These are phyloP conservation scores for Misgurnus mizolepis DNA, from an alignment of 2,113 vertebrate genomes.

Conservation along the genomic window DNA sequence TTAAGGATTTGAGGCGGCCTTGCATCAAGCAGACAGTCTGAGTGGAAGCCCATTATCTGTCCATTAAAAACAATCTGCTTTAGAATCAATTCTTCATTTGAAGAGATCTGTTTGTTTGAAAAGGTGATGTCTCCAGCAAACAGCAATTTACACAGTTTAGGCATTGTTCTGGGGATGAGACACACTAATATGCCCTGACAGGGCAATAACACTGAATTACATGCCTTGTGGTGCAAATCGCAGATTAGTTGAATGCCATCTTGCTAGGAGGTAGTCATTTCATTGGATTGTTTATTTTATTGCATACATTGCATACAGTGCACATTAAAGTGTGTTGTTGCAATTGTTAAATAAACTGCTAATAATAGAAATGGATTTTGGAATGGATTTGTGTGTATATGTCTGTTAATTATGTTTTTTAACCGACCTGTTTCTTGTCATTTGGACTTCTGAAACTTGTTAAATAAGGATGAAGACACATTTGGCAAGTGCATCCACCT, in stretches of 20 bases:
- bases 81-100: constrained; percentile 46
- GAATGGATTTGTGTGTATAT: background rate
- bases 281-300: constrained; percentile 4
- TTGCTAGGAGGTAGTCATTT: constrained; percentile 5
- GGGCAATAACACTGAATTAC: constrained; percentile 35
- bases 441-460: background rate
- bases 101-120: constrained; percentile 20
- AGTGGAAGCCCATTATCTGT: constrained; percentile 47
- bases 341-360: background rate
- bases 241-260: constrained; percentile 2
- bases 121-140: constrained; percentile 32
- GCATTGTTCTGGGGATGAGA: constrained; percentile 28
- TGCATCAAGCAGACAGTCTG: constrained; percentile 43
- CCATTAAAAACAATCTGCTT: constrained; percentile 50
- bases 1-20: constrained; percentile 37
- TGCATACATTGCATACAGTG: background rate
- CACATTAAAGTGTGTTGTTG: background rate
- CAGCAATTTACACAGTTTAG: constrained; percentile 44
- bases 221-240: constrained; percentile 26
- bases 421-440: background rate
- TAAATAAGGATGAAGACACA: background rate
- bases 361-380: background rate
- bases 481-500: background rate
- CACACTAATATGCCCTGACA: constrained; percentile 37
- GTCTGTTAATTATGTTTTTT: background rate